Conservation (phyloP, 2,888 invertebrate genomes). For the Cantharis flavilabris region DNA sequence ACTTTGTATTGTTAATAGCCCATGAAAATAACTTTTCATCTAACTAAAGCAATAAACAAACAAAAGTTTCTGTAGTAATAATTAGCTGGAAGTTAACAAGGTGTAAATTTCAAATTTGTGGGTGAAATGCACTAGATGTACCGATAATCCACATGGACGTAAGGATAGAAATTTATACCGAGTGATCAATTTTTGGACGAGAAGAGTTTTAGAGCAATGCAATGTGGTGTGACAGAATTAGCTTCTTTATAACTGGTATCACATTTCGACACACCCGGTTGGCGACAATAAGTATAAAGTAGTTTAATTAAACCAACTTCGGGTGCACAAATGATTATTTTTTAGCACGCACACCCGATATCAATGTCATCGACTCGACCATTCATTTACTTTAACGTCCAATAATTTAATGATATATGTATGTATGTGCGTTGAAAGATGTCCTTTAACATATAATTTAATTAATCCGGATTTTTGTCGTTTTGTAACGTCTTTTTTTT, state of each 20-base stretch:
- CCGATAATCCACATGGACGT: too few species aligned
- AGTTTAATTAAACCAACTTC: constrained; percentile 33
- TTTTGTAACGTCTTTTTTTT: not conserved
- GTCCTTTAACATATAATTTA: constrained; percentile 2
- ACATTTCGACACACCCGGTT: constrained; percentile 36
- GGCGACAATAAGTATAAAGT: constrained; percentile 40
- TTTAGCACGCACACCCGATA: constrained; percentile 30
- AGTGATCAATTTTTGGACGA: not conserved
- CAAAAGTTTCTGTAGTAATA: not conserved
- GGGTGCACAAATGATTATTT: constrained; percentile 33
- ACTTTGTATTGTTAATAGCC: not conserved
- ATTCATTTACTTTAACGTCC: constrained; percentile 12
- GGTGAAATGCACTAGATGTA: not conserved
- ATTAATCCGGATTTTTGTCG: not conserved
- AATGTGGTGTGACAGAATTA: constrained; percentile 30
- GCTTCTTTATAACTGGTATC: constrained; percentile 41
- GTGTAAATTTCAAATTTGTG: not conserved
- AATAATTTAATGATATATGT: constrained; percentile 20
- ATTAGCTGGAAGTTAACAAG: not conserved
- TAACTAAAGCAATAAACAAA: not conserved
- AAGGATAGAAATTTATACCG: too few species aligned
- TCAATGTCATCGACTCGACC: constrained; percentile 15
- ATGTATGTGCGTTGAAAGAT: constrained; percentile 16
- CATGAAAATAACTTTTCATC: not conserved
- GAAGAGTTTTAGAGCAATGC: not conserved